These are phyloP conservation scores for Hemichromis elongatus DNA, from an alignment of 2,113 vertebrate genomes.

Conservation along the genomic window DNA sequence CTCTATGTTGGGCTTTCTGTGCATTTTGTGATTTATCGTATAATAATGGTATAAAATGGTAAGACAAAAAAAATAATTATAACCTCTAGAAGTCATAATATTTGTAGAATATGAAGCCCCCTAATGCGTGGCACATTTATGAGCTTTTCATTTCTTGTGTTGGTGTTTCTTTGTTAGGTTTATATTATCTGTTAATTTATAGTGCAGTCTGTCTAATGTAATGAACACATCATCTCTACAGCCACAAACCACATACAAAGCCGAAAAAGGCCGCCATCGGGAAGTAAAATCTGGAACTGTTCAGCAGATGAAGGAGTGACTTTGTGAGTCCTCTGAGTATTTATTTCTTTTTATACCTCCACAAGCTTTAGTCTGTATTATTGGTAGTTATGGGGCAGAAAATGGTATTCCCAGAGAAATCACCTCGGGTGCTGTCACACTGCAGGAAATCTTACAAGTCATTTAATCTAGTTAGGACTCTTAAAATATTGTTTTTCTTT, in stretches of 20 bases:
- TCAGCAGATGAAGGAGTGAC: constrained; percentile 62
- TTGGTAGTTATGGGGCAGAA: constrained; percentile 66
- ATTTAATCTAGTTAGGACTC: constrained; percentile 53
- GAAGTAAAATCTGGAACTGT: constrained; percentile 62
- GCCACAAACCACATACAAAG: constrained; percentile 9
- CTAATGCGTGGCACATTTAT: background rate
- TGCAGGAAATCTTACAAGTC: constrained; percentile 57
- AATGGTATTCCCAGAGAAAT: constrained; percentile 68
- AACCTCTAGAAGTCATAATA: background rate
- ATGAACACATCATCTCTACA: background rate
- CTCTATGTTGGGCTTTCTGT: background rate
- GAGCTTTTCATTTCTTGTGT: background rate
- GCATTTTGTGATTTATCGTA: background rate
- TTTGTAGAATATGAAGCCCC: background rate
- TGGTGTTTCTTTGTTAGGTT: background rate
- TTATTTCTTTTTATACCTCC: constrained; percentile 60
- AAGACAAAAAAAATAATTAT: rapidly evolving
- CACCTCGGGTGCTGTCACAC: constrained; percentile 50
- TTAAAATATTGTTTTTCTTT: constrained; percentile 44
- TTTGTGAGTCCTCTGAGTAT: constrained; percentile 66
- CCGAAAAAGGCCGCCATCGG: constrained; percentile 23
- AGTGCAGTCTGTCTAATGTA: background rate
- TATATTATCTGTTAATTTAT: background rate
- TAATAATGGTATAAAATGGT: background rate
- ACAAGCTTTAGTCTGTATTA: constrained; percentile 57